phyloP scores from a whole-genome alignment of 2,888 invertebrate genomes.

The Eledone cirrhosa region DNA sequence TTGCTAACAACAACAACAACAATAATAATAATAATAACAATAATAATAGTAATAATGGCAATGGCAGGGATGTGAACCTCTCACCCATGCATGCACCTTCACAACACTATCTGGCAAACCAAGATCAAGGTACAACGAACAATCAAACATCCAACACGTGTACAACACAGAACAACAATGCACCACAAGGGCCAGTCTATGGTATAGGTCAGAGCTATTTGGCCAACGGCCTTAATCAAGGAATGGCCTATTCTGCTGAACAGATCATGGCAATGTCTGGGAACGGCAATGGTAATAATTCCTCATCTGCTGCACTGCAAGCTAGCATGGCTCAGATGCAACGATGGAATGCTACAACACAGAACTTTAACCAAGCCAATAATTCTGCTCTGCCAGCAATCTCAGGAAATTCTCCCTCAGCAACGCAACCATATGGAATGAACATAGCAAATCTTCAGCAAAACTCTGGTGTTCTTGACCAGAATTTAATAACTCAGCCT shows the following conservation, averaged over 20 bases:
- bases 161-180: conserved; percentile 7
- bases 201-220: not conserved
- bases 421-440: not conserved
- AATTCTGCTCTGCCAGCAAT: not conserved
- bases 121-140: not conserved
- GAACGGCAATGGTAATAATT: not conserved
- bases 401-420: conserved; percentile 7
- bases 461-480: not conserved
- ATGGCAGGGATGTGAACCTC: conserved; percentile 14
- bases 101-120: not conserved
- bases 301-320: conserved; percentile 11
- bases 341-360: conserved; percentile 11
- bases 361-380: conserved; percentile 26
- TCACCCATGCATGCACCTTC: conserved; percentile 8
- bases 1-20: conserved; percentile 26
- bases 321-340: conserved; percentile 18
- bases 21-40: not conserved
- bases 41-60: conserved; percentile 7
- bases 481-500: not conserved
- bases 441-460: not conserved
- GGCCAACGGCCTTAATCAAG: not conserved
- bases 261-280: not conserved
- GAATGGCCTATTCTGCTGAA: not conserved
- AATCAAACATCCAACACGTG: not conserved
- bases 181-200: conserved; percentile 8